Evolutionary conservation across 2,113 vertebrate species (phyloP).

Genomic region (Piprites chloris): DNA sequence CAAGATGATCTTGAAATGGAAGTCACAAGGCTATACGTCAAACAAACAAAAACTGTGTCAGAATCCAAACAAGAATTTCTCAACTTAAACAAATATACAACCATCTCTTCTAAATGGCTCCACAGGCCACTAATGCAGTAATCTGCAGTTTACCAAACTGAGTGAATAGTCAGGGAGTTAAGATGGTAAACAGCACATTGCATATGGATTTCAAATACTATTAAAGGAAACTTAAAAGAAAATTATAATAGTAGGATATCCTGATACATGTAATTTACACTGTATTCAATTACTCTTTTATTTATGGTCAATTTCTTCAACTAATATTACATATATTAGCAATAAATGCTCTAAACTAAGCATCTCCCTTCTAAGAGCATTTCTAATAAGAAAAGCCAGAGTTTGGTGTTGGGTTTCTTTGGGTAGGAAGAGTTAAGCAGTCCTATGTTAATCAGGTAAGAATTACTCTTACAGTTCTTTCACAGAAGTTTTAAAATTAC

Average conservation of each 20-base stretch:
- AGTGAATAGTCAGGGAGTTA: background rate
- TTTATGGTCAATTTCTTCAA: background rate
- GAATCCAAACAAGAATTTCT: background rate
- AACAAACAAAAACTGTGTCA: background rate
- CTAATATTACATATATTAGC: background rate
- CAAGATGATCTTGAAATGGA: background rate
- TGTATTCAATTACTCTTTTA: background rate
- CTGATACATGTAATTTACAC: background rate
- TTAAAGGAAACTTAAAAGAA: background rate
- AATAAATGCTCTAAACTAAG: background rate
- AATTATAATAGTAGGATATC: background rate
- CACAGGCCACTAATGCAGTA: background rate
- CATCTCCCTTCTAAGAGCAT: background rate
- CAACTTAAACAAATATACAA: background rate
- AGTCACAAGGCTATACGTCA: background rate
- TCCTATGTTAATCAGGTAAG: background rate
- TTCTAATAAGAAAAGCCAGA: background rate
- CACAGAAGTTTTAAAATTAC: background rate
- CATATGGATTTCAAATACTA: background rate
- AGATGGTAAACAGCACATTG: background rate
- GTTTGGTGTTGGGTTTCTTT: background rate
- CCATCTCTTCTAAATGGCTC: background rate
- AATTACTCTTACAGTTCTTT: background rate
- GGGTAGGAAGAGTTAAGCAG: background rate
- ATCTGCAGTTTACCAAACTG: background rate